Conservation (phyloP, 1,140 invertebrate species). For the Drosophila pruinosa region DNA sequence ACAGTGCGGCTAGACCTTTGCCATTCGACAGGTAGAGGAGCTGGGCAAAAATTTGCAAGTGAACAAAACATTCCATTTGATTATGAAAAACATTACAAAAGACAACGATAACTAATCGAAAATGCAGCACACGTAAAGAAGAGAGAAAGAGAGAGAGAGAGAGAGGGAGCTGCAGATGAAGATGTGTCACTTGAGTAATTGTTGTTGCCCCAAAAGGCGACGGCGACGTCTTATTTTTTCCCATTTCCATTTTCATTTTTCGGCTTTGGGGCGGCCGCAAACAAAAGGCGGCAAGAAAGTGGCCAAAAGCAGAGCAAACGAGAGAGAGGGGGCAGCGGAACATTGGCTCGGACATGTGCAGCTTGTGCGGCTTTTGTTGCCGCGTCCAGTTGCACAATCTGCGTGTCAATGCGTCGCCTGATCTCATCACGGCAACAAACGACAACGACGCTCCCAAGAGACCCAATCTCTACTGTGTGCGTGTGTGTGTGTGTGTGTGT, state of each 20-base stretch:
- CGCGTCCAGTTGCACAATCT: conserved; percentile 68
- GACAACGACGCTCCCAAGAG: conserved; percentile 63
- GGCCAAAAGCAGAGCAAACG: not conserved
- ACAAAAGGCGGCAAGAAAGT: conserved; percentile 53
- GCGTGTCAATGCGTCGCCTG: conserved; percentile 66
- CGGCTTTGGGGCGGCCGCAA: not conserved
- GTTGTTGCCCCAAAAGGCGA: conserved; percentile 41
- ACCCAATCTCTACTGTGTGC: conserved; percentile 3
- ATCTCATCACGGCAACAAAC: conserved; percentile 37
- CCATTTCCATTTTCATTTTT: conserved; percentile 48
- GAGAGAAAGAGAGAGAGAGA: not conserved
- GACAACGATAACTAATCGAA: conserved; percentile 36
- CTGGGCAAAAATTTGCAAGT: not conserved
- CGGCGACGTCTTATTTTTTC: conserved; percentile 45
- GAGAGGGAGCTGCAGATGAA: conserved; percentile 65
- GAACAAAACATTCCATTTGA: not conserved
- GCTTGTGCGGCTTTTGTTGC: conserved; percentile 54
- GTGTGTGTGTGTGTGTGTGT: conserved; percentile 17
- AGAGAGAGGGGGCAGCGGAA: not conserved
- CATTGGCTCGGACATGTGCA: conserved; percentile 41
- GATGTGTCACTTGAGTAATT: conserved; percentile 82
- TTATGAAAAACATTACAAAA: not conserved
- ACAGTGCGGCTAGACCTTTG: conserved; percentile 19
- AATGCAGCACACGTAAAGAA: conserved; percentile 68
- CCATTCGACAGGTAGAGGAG: conserved; percentile 27